These are phyloP conservation scores for Drosophila maculinotata DNA, from an alignment of 2,888 invertebrate genomes.

Conservation along the genomic window DNA sequence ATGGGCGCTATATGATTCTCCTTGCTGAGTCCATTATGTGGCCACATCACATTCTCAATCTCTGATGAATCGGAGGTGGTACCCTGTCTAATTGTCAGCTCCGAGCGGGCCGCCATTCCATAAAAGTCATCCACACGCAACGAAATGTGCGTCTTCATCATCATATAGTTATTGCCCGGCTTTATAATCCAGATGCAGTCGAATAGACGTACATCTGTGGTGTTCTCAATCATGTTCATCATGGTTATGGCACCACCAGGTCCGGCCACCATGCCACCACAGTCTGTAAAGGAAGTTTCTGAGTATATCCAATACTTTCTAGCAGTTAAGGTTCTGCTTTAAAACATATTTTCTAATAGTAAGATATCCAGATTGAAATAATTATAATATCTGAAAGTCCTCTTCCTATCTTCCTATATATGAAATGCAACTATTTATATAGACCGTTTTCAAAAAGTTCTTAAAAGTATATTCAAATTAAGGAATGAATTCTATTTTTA, in stretches of 20 bases:
- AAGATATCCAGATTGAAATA: too few species aligned
- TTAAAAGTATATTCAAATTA: too few species aligned
- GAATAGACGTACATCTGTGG: conserved; percentile 86
- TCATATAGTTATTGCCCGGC: conserved; percentile 88
- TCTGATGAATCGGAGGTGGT: conserved; percentile 88
- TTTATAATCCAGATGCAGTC: conserved; percentile 91
- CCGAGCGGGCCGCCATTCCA: conserved; percentile 88
- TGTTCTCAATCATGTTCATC: conserved; percentile 89
- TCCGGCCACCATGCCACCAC: conserved; percentile 90
- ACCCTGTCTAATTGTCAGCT: conserved; percentile 89
- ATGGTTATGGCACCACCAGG: conserved; percentile 90
- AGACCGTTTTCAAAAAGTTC: too few species aligned
- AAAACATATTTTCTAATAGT: too few species aligned
- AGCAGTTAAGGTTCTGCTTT: too few species aligned
- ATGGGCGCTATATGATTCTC: conserved; percentile 88
- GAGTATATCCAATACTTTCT: too few species aligned
- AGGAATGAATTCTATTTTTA: too few species aligned
- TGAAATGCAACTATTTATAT: too few species aligned
- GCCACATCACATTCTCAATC: conserved; percentile 87
- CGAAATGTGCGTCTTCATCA: conserved; percentile 89
- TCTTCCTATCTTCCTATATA: too few species aligned
- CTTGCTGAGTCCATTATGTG: conserved; percentile 85
- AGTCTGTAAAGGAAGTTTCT: conserved; percentile 87
- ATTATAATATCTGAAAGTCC: too few species aligned
- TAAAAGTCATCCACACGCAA: conserved; percentile 87